phyloP scores from a whole-genome alignment of 2,113 vertebrate genomes.

The Myanophis thanlyinensis region DNA sequence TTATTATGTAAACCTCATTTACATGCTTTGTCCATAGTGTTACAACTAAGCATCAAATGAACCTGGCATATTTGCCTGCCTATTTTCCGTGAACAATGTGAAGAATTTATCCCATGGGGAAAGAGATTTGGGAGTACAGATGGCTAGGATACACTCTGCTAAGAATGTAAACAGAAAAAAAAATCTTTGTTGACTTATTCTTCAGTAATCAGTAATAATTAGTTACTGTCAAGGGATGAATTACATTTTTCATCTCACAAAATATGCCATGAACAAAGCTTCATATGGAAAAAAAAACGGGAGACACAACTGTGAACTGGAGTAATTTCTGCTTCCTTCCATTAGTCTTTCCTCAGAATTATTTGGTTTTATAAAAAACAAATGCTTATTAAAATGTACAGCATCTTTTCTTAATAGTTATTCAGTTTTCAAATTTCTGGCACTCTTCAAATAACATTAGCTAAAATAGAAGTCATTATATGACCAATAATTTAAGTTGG shows the following conservation, averaged over 20 bases:
- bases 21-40: conserved; percentile 44
- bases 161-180: conserved; percentile 83
- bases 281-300: conserved; percentile 47
- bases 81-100: conserved; percentile 64
- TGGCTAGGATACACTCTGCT: conserved; percentile 79
- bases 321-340: conserved; percentile 11
- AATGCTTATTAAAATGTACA: neutral
- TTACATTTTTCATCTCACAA: conserved; percentile 63
- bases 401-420: neutral
- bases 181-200: conserved; percentile 82
- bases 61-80: conserved; percentile 63
- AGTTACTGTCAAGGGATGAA: conserved; percentile 72
- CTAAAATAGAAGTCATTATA: neutral
- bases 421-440: neutral
- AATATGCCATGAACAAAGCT: conserved; percentile 50
- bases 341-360: conserved; percentile 7
- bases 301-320: conserved; percentile 43
- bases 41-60: conserved; percentile 47
- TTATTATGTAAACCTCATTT: neutral
- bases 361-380: conserved; percentile 16
- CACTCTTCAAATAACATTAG: neutral
- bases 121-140: conserved; percentile 74
- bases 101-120: conserved; percentile 72
- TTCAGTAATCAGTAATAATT: conserved; percentile 76
- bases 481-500: neutral